Evolutionary conservation across 2,797 vertebrate genomes (phyloP), one percentile per base, ranked within the genome.

Genomic region (Eupleurogrammus muticus): DNA sequence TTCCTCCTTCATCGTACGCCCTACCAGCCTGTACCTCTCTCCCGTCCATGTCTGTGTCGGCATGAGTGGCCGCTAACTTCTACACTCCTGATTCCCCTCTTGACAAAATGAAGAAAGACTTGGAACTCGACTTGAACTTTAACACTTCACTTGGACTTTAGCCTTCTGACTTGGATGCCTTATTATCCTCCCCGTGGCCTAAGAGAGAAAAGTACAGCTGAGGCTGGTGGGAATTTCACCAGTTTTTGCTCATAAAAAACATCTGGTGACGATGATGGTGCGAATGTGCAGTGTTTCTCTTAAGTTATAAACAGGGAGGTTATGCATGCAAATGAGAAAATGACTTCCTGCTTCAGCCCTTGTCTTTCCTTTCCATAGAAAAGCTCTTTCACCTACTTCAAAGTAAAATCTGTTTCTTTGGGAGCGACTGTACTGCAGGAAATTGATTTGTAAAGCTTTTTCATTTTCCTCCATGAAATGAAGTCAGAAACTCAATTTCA

Each of bases 401-500:
- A 21, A 53, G 5, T 47, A 17, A n/a, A 71, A 48, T 44, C 46
- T 54, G 49, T 50, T 57, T 50, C 69, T 51, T 44, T 19, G 44
- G 0, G 19, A 73, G 44, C 0, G 19, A 73, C 67, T 69, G 53
- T 20, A 52, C 44, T 8, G 48, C 75, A 66, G 60, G 49, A 75
- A 77, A 85, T 70, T 60, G 68, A 81, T 75, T 78, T 66, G 32
- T 57, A 55, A 60, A 10, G 50, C 62, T 50, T 67, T n/a, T 72
- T 53, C 34, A 58, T 66, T 66, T 79, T 73, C 63, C 62, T 49
- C 63, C 67, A 77, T 74, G 79, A 77, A 82, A 82, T 84, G 70
- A 78, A 64, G 49, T 65, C 70, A 71, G 66, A 46, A 69, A 78
- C 46, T 65, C 66, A 71, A 46, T 81, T 79, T 79, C 63, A 74